Evolutionary conservation across 2,888 invertebrate species (phyloP), one percentile per base, ranked within the genome.

Genomic region (Sylvicola cinctus): DNA sequence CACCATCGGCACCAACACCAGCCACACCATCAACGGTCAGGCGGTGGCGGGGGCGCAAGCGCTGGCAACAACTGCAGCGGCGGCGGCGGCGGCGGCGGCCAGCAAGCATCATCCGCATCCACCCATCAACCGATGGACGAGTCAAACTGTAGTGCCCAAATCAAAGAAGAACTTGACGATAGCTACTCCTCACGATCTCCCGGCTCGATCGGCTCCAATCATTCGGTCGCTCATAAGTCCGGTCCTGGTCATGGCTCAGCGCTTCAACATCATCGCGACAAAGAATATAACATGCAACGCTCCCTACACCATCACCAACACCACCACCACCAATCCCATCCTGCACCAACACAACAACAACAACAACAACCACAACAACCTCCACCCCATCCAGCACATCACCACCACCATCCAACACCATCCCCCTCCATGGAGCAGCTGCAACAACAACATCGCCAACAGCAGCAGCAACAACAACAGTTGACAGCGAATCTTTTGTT

Each of bases 401-500:
- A 45, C n/a, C 44, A 42, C 5, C 31, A 35, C 36, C 36, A 31
- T 43, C 16, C 42, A 38, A 34, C 45, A 49, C 15, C 46, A 45
- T 16, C 42, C 47, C 12, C 46, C 48, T 4, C 46, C 49, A 11
- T 47, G n/a, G n/a, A 48, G 3, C 49, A 48, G 20, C 50, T 51
- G 10, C 49, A 50, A 27, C 50, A 51, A 29, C 54, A 20, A 30
- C 42, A 51, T 33, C 36, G 32, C n/a, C 36, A 37, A 25, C 28
- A 34, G 20, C 34, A 33, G 6, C 51, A 49, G 49, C 47, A 45
- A 37, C 58, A 58, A 44, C 55, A 54, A 40, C 50, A 52, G 35
- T 50, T 52, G 47, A 51, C 51, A 42, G 51, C 53, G 36, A 61
- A 62, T 47, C 50, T 59, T 27, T 55, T 61, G 32, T 56, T 60